Evolutionary conservation across 2,797 vertebrate species (phyloP).

Genomic region (Xiphorhynchus erythropygius): DNA sequence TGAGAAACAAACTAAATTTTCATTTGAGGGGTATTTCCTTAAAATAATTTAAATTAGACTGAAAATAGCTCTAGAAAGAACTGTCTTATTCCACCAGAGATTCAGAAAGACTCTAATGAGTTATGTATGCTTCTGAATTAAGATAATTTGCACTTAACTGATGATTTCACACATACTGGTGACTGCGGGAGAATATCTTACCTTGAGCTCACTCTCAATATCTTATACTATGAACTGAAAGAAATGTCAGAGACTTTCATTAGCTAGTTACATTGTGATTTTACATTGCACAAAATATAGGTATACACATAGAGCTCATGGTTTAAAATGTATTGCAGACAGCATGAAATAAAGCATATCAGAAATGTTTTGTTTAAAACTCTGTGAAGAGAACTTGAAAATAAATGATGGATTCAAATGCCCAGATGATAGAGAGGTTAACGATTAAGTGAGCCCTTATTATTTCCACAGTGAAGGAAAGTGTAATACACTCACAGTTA

Average conservation of each 20-base stretch:
- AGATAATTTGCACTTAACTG: neutral
- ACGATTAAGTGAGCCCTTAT: neutral
- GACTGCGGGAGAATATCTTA: neutral
- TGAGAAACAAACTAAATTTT: neutral
- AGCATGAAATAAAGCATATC: neutral
- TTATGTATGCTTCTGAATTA: neutral
- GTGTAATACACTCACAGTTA: neutral
- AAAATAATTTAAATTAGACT: neutral
- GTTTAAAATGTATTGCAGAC: neutral
- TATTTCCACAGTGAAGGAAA: neutral
- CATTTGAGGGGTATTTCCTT: neutral
- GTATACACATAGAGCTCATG: neutral
- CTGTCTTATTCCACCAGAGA: neutral
- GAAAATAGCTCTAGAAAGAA: neutral
- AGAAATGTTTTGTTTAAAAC: neutral
- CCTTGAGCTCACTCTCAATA: neutral
- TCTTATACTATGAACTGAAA: neutral
- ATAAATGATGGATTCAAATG: neutral
- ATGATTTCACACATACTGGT: neutral
- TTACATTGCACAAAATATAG: accelerated
- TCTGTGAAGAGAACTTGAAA: neutral
- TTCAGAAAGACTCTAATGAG: neutral
- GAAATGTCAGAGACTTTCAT: neutral
- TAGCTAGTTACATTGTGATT: neutral
- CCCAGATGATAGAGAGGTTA: neutral